Evolutionary conservation across 2,888 invertebrate species (phyloP), one percentile per base, ranked within the genome.

Genomic region (Pristionchus maxplancki): DNA sequence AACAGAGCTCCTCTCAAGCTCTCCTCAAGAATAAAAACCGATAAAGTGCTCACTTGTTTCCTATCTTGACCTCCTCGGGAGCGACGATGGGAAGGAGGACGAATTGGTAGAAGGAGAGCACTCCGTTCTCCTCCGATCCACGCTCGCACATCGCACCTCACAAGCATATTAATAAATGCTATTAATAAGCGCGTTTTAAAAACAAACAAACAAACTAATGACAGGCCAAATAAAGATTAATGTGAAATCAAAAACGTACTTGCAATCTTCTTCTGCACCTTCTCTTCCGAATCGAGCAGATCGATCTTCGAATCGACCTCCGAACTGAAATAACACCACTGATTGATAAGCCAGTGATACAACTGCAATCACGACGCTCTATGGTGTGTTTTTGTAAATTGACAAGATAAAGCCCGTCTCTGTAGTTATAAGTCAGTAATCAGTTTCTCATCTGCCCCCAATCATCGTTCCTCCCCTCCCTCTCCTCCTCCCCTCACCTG

Each of bases 231-330:
- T 24, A 15, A 81, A 24, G 17, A 28, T 6, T 28, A 53, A 83
- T 2, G 9, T 53, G 40, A 37, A 74, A 40, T 20, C 8, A 20
- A 40, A 58, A 81, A 44, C 58, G 2, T 1, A 97, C 95, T 98
- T 98, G 67, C 99, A 95, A 87, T 74, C 95, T 99, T 99, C 96
- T 97, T 97, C 95, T 97, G 98, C 0, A 99, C 97, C 95, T 96
- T 96, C 0, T 97, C 96, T 24, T 97, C 97, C 87, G 97, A 96
- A 95, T 99, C 99, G 34, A 99, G 96, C 44, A 99, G 96, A 96
- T 99, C 99, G 93, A 99, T 99, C 96, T 99, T 99, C 74, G 98
- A 98, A 92, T 99, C 98, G 94, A 97, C 98, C 95, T 99, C 98
- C 0, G 99, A 99, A 4, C 99, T 97, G 86, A 98, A 74, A 74